Conservation (phyloP, 2,888 invertebrate genomes). For the Brachypalpus laphriformis region DNA sequence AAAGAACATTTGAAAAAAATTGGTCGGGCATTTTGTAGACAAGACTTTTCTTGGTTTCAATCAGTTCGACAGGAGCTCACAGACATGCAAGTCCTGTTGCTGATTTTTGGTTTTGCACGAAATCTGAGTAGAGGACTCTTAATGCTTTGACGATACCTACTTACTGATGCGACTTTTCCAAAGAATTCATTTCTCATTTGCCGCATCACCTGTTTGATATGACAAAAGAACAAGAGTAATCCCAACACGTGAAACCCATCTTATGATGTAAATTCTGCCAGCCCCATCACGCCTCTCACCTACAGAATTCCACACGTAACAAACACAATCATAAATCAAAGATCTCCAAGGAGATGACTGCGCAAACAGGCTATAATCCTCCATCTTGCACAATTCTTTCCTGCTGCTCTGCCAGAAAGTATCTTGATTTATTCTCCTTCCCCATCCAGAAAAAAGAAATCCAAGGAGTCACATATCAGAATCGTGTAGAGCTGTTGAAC, state of each 20-base stretch:
- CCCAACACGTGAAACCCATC: not conserved
- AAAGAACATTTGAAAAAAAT: no score
- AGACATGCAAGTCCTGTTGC: no score
- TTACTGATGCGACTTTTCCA: no score
- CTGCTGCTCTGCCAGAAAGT: not conserved
- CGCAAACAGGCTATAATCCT: constrained; percentile 48
- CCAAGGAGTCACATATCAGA: constrained; percentile 43
- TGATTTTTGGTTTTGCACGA: no score
- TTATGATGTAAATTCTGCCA: constrained; percentile 2
- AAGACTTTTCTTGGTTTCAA: no score
- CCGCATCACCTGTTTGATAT: not conserved
- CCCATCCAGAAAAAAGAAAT: not conserved
- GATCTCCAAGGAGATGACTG: constrained; percentile 15
- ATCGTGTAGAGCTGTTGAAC: constrained; percentile 53
- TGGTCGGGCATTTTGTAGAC: no score
- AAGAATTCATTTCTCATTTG: no score
- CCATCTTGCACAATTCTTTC: constrained; percentile 23
- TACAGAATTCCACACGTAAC: not conserved
- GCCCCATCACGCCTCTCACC: not conserved
- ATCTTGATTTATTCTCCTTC: constrained; percentile 19
- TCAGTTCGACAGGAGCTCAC: no score
- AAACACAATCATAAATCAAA: constrained; percentile 48
- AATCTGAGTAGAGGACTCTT: no score
- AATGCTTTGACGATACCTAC: no score
- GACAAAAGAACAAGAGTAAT: not conserved